Conservation (phyloP, 1,140 invertebrate genomes). For the Neodiprion lecontei region DNA sequence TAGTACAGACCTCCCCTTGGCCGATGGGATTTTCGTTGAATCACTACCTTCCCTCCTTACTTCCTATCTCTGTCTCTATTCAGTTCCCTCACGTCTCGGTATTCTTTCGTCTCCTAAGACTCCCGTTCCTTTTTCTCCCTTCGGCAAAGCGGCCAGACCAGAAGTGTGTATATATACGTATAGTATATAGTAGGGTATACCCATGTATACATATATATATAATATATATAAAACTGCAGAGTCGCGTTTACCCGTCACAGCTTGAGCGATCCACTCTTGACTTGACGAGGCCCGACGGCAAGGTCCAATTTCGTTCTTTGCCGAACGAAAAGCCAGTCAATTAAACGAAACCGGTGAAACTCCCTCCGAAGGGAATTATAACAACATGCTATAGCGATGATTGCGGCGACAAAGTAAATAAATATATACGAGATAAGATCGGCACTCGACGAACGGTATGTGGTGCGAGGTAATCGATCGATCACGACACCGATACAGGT, state of each 20-base stretch:
- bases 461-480: too few species aligned
- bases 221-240: neutral
- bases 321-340: too few species aligned
- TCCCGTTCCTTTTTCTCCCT: neutral
- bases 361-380: too few species aligned
- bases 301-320: neutral
- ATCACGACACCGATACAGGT: too few species aligned
- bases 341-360: too few species aligned
- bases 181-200: too few species aligned
- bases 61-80: neutral
- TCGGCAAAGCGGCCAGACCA: neutral
- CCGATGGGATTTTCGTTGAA: conserved; percentile 8
- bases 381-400: too few species aligned
- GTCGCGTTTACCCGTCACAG: neutral
- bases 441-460: too few species aligned
- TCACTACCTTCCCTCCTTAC: conserved; percentile 10
- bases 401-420: too few species aligned
- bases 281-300: neutral
- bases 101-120: too few species aligned
- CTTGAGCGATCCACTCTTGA: neutral
- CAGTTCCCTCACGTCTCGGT: neutral
- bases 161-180: neutral
- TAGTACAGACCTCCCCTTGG: conserved; percentile 18
- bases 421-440: too few species aligned
- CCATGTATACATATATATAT: neutral